A percentile compares a stretch with the other conserved stretches of the same genome.
phyloP scores from a whole-genome alignment of 1,140 invertebrate species.

The Calycopis cecrops region DNA sequence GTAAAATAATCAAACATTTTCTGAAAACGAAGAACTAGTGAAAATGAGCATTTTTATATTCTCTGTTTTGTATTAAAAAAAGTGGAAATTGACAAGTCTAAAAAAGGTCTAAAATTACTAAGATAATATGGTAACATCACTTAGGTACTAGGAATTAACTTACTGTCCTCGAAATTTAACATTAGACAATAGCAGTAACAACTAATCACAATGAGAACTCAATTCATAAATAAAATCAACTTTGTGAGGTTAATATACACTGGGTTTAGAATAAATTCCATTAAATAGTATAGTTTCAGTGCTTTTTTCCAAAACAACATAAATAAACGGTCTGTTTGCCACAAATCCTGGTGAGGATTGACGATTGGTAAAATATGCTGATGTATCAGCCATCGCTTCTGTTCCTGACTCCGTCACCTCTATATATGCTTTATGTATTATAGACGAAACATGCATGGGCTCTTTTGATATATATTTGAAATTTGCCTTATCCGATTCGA shows the following conservation, averaged over 20 bases:
- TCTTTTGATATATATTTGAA: conserved; percentile 77
- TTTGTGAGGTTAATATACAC: not conserved
- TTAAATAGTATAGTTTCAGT: conserved; percentile 75
- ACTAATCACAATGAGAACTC: too few relatives aligned
- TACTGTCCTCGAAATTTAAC: too few relatives aligned
- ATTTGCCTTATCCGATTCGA: conserved; percentile 76
- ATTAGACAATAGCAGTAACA: too few relatives aligned
- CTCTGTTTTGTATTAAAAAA: too few relatives aligned
- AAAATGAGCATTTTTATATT: too few relatives aligned
- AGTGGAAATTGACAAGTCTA: too few relatives aligned
- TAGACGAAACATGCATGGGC: conserved; percentile 73
- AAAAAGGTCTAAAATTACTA: too few relatives aligned
- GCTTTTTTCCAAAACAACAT: conserved; percentile 76
- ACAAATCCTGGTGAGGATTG: conserved; percentile 69
- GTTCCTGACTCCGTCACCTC: conserved; percentile 86
- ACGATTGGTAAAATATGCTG: conserved; percentile 60
- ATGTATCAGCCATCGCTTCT: conserved; percentile 79
- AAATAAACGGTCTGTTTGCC: conserved; percentile 76
- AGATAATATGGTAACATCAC: too few relatives aligned
- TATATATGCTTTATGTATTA: conserved; percentile 84
- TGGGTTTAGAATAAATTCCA: conserved; percentile 59
- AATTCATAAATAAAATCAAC: too few relatives aligned
- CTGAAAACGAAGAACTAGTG: too few relatives aligned
- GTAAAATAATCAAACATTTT: too few relatives aligned
- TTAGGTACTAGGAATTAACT: too few relatives aligned